Evolutionary conservation across 2,797 vertebrate species (phyloP).

Genomic region (Microctenopoma steveboyesi): DNA sequence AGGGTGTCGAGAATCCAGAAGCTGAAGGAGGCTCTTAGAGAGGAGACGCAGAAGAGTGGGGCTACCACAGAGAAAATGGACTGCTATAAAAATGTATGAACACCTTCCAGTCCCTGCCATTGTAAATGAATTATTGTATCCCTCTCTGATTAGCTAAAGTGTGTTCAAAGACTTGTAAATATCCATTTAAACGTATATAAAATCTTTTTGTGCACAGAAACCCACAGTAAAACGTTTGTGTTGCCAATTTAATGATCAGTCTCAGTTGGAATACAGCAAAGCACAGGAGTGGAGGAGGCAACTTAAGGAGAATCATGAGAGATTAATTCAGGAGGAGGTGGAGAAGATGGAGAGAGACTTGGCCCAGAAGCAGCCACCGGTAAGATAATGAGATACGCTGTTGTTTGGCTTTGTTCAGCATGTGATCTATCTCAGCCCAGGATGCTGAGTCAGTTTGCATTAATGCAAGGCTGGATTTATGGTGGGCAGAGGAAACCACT

Average conservation of each 20-base stretch:
- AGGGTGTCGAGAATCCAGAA: conserved; percentile 77
- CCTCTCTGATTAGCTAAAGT: conserved; percentile 15
- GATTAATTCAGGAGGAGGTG: conserved; percentile 83
- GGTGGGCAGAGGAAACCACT: conserved; percentile 36
- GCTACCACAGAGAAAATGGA: conserved; percentile 45
- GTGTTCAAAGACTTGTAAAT: conserved; percentile 34
- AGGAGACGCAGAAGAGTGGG: conserved; percentile 59
- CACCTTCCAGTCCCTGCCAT: not conserved
- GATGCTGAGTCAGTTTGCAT: conserved; percentile 69
- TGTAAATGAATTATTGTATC: not conserved
- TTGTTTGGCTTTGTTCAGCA: conserved; percentile 63
- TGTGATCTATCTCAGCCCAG: conserved; percentile 59
- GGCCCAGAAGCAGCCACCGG: conserved; percentile 73
- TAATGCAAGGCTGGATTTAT: conserved; percentile 58
- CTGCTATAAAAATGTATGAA: conserved; percentile 47
- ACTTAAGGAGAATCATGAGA: conserved; percentile 82
- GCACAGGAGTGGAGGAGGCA: conserved; percentile 82
- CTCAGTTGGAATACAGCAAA: conserved; percentile 78
- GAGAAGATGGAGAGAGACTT: conserved; percentile 81
- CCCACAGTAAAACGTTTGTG: conserved; percentile 40
- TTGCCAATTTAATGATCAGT: conserved; percentile 68
- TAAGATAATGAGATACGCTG: conserved; percentile 74
- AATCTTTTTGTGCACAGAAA: conserved; percentile 31
- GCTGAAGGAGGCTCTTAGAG: conserved; percentile 75
- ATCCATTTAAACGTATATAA: conserved; percentile 36